phyloP scores from a whole-genome alignment of 2,888 invertebrate genomes.

The Ashinkailepas kermadecensis region DNA sequence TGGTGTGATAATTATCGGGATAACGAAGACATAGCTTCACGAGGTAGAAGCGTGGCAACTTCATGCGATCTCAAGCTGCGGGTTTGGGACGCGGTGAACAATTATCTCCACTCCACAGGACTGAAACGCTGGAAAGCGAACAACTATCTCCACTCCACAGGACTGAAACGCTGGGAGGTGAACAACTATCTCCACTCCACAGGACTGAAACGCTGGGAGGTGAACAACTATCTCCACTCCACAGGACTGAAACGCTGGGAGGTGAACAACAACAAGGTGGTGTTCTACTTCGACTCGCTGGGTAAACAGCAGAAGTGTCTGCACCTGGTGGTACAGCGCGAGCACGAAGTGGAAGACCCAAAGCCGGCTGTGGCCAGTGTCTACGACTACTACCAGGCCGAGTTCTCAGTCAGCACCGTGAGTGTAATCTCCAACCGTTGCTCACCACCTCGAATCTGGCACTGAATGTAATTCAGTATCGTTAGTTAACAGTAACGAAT shows the following conservation, averaged over 20 bases:
- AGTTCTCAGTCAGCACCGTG: constrained; percentile 30
- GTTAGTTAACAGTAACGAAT: too few relatives aligned
- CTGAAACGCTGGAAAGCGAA: neutral
- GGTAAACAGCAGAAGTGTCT: constrained; percentile 36
- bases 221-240: neutral
- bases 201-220: neutral
- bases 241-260: constrained; percentile 34
- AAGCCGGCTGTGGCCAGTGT: constrained; percentile 37
- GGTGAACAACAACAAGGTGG: constrained; percentile 31
- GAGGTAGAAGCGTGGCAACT: too few relatives aligned
- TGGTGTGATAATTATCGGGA: too few relatives aligned
- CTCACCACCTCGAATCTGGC: too few relatives aligned
- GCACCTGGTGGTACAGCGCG: constrained; percentile 38
- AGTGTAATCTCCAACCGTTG: neutral
- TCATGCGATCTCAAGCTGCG: too few relatives aligned
- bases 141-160: neutral
- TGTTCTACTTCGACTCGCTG: constrained; percentile 35
- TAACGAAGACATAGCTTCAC: too few relatives aligned
- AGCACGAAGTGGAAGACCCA: constrained; percentile 38
- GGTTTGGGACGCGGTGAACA: neutral
- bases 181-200: neutral
- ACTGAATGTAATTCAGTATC: too few relatives aligned
- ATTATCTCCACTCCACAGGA: too few relatives aligned
- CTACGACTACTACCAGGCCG: constrained; percentile 40
- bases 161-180: too few relatives aligned